Evolutionary conservation across 2,113 vertebrate genomes (phyloP), one percentile per base, ranked within the genome.

Genomic region (Corythaixoides concolor): DNA sequence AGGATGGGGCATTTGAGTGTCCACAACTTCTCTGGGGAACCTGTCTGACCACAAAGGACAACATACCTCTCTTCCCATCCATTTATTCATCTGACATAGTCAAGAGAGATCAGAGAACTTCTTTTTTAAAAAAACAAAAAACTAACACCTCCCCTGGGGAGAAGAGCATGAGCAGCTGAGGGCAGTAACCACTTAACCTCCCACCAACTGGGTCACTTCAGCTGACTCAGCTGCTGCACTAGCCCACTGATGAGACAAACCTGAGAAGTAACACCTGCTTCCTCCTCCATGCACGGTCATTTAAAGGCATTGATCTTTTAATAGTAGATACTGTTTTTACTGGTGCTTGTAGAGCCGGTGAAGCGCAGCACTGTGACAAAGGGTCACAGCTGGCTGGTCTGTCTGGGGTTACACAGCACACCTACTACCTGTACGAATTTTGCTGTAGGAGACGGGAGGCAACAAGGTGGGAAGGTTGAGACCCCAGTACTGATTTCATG

Each of bases 351-450:
- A 26, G 49, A 32, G 82, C 85, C 58, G 74, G 28, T 50, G 74
- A 56, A 50, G 78, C 74, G 30, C 23, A 28, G 26, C 6, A 2
- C 62, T 55, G 67, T 50, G 52, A 53, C 2, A 3, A 1, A 62
- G 32, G n/a, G 45, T 16, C 69, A 84, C 50, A 62, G 81, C 73
- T 56, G 73, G 23, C 59, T 74, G 73, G 6, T 52, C 55, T 11
- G 33, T 2, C 63, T 24, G 55, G 39, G 27, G 18, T 63, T 35
- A 47, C 3, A 3, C 76, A 73, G 68, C 64, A 41, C 53, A 24
- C 26, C 47, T 53, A 13, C 30, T 14, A 0, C 0, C 2, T 2
- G 28, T 22, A 8, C 39, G 50, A 39, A 69, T 43, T 27, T 27
- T 39, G 39, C 58, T 14, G 6, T 1, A 69, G 58, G 27, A 69